phyloP scores from a whole-genome alignment of 2,797 vertebrate species.

The Mergus octosetaceus region DNA sequence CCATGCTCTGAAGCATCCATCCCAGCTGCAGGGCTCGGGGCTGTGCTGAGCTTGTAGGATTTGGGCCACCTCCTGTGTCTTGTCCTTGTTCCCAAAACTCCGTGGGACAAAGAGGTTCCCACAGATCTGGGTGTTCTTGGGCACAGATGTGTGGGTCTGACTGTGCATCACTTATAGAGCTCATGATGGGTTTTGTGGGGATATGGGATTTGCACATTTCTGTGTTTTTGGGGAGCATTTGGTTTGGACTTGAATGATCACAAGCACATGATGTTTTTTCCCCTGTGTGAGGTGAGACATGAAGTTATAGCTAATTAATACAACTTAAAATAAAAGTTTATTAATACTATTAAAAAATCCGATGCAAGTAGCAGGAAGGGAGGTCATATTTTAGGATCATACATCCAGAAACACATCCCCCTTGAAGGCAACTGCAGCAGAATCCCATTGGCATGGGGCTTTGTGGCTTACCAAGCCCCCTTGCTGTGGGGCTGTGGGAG shows the following conservation, averaged over 20 bases:
- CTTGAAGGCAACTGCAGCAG: not conserved
- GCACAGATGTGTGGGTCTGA: not conserved
- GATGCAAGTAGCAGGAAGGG: not conserved
- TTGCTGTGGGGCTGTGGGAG: not conserved
- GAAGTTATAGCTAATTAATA: not conserved
- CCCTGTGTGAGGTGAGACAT: not conserved
- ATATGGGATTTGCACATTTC: not conserved
- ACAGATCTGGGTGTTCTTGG: not conserved
- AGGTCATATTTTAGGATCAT: not conserved
- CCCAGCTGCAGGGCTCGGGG: not conserved
- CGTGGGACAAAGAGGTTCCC: not conserved
- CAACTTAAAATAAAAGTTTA: too few species aligned
- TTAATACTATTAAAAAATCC: too few species aligned
- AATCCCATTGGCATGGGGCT: not conserved
- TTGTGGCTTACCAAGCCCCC: conserved; percentile 33
- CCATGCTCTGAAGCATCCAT: rapidly evolving
- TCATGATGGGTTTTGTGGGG: not conserved
- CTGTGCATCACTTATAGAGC: too few species aligned
- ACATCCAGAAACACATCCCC: not conserved
- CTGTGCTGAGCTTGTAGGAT: rapidly evolving
- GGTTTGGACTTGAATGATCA: not conserved
- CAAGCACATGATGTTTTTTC: not conserved
- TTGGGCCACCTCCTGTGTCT: not conserved
- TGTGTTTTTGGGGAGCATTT: rapidly evolving
- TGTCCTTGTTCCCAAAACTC: not conserved